Evolutionary conservation across 2,888 invertebrate species (phyloP), one percentile per base, ranked within the genome.

Genomic region (Belgica antarctica): DNA sequence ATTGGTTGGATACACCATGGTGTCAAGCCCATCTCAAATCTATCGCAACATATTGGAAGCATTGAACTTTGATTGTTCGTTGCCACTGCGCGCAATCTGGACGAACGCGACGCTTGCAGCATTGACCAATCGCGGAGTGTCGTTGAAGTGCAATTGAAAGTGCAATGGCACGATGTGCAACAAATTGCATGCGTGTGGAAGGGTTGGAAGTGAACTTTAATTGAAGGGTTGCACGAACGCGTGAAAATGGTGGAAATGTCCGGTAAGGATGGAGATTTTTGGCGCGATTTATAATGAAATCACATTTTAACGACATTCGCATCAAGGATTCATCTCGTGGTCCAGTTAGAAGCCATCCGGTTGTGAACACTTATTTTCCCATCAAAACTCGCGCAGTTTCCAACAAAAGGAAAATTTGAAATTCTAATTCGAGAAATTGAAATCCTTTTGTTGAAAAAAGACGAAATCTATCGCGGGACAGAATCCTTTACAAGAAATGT

Each of bases 1-100:
- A 22, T 5, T 8, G 22, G n/a, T n/a, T 52, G 31, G 10, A 31
- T 31, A 31, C 4, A 31, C 31, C 22, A 31, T 31, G 12, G 5
- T 31, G 5, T 31, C 12, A 2, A 52, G 52, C 52, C 52, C 52
- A n/a, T 52, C 19, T 52, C 5, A 52, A 52, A 52, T 7, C 4
- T 34, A 52, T 5, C 19, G 52, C 52, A 22, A n/a, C n/a, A n/a
- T n/a, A n/a, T n/a, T n/a, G 52, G 19, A 52, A 52, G 22, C 12
- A n/a, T 31, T 31, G 12, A 5, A 31, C 5, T 8, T 12, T 31
- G 34, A 5, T 31, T 31, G 41, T n/a, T 31, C 5, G 4, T 41
- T 41, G 41, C 5, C 41, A 41, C 15, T 41, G 41, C 41, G n/a
- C n/a, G 41, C 41, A 41, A 41, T 41, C 41, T 41, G 41, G 41